Base-by-base conservation (phyloP, 2,888 invertebrate species). In the Limulus polyphemus region DNA sequence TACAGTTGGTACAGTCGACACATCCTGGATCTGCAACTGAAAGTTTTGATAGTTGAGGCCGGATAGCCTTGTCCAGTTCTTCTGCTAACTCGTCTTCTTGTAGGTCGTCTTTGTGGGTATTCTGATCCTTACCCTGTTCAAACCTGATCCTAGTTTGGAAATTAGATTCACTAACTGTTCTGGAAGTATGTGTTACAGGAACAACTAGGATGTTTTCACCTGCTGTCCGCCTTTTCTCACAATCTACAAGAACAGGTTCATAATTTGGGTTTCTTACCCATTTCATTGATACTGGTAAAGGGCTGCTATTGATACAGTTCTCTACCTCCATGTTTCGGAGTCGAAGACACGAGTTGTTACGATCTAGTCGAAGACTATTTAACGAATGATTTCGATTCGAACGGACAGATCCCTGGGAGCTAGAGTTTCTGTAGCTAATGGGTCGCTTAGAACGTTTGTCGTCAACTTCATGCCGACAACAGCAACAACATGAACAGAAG, bases 401-500 rank as follows among this genome's bases (percentile, higher is more conserved):
- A 3, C 62, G 56, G 14, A 66, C 63, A 4, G 66, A 66, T 48
- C 61, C 61, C 52, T 66, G 66, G 13, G 66, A 66, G 32, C 59
- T 58, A 47, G 66, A 66, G 51, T 66, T 64, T n/a, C 63, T 47
- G 59, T 64, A 66, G 52, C 61, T 56, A 47, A 17, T 48, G 9
- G 58, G 56, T 0, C 52, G 54, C 11, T 62, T 59, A 47, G 61
- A 63, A 14, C 65, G 55, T 49, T 63, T 65, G 47, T 65, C 63
- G 55, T 57, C 60, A 55, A 62, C 63, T 17, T 62, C 62, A 16
- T 16, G 57, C 48, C 48, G n/a, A 47, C 61, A 61, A 49, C 60
- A 64, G 52, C 63, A 66, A 55, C 63, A 66, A 58, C 62, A 66
- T 56, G 64, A 66, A 51, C 66, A 66, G 61, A 63, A 66, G 56